Percentiles rank a stretch among this genome's conserved stretches.
These are phyloP conservation scores for Pissodes strobi DNA, from an alignment of 1,140 invertebrate genomes.

Conservation along the genomic window DNA sequence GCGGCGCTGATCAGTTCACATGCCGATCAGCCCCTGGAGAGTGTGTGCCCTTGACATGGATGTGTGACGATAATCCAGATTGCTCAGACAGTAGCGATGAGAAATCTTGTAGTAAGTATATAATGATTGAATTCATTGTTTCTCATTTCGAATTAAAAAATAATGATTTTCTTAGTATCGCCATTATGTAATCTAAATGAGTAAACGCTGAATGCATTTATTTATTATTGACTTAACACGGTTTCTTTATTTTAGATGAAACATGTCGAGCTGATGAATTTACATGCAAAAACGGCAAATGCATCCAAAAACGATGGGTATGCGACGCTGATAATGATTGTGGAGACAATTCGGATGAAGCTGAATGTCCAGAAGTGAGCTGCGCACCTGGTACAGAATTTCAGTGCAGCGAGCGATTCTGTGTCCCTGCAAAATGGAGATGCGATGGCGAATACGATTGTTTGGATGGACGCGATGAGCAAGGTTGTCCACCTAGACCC, in stretches of 20 bases:
- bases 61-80: conserved; percentile 86
- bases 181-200: no score
- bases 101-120: conserved; percentile 81
- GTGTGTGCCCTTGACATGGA: conserved; percentile 88
- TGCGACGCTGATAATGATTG: conserved; percentile 91
- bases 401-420: conserved; percentile 66
- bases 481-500: conserved; percentile 58
- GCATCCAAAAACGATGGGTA: conserved; percentile 83
- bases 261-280: conserved; percentile 88
- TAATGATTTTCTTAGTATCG: no score
- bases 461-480: conserved; percentile 78
- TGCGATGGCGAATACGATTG: conserved; percentile 90
- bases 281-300: conserved; percentile 85
- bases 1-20: conserved; percentile 84
- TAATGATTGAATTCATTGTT: no score
- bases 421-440: conserved; percentile 74
- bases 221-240: no score
- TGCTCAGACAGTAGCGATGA: conserved; percentile 90
- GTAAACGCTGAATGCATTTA: no score
- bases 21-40: conserved; percentile 77
- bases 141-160: no score
- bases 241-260: conserved; percentile 65
- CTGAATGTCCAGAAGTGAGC: conserved; percentile 70
- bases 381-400: conserved; percentile 73
- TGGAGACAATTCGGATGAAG: conserved; percentile 80